Percentiles rank a stretch among this genome's conserved stretches.
Conservation (phyloP, 1,140 invertebrate genomes). For the Tribolium madens region DNA sequence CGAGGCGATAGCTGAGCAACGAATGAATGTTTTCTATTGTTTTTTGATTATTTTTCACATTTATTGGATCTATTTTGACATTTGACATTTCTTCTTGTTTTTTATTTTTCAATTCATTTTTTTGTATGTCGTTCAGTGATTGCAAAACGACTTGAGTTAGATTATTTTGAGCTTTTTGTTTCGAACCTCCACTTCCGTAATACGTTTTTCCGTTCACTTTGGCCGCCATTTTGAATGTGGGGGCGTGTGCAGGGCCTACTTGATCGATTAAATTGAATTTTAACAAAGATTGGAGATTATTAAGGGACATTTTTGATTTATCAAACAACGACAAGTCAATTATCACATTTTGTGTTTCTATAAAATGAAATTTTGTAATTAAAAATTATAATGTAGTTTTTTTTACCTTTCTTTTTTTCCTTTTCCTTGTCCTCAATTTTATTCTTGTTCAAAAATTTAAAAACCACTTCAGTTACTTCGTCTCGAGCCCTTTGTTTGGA, state of each 20-base stretch:
- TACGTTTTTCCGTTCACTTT: not conserved
- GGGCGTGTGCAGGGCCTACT: slow-evolving; percentile 75
- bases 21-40: not conserved
- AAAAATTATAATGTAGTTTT: no score
- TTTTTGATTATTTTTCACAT: not conserved
- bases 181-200: not conserved
- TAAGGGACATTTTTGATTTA: not conserved
- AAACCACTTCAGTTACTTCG: not conserved
- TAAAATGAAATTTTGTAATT: not conserved
- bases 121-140: not conserved
- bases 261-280: slow-evolving; percentile 80
- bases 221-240: not conserved
- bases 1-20: slow-evolving; percentile 67
- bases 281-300: slow-evolving; percentile 62
- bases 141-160: not conserved
- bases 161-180: not conserved
- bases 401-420: not conserved
- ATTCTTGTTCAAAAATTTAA: not conserved
- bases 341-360: not conserved
- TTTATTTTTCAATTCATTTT: not conserved
- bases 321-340: not conserved
- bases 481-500: not conserved
- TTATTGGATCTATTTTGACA: not conserved
- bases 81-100: no score
- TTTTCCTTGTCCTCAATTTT: not conserved